Conservation (phyloP, 2,113 vertebrate species). For the Stigmatopora nigra region DNA sequence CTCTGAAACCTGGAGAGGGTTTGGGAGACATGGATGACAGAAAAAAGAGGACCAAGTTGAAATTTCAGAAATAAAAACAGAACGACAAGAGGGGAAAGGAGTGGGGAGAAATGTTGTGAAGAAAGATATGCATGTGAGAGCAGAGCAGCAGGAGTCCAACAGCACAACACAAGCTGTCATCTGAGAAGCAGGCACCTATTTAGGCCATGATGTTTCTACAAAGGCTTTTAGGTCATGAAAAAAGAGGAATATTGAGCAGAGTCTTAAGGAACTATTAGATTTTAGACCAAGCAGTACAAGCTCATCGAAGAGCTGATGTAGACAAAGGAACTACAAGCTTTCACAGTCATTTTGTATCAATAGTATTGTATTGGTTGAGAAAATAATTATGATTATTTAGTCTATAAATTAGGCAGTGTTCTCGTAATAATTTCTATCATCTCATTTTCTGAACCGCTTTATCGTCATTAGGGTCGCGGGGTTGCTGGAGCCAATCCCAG, state of each 20-base stretch:
- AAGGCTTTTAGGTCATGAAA: conserved; percentile 3
- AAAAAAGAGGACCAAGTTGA: neutral
- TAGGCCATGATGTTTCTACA: conserved; percentile 15
- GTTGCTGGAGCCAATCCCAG: too few relatives aligned
- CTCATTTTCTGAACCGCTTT: too few relatives aligned
- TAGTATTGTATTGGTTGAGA: too few relatives aligned
- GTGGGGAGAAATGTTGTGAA: conserved; percentile 14
- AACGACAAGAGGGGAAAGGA: neutral
- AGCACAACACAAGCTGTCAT: conserved; percentile 40
- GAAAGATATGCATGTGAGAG: conserved; percentile 18
- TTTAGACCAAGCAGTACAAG: too few relatives aligned
- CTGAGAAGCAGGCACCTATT: conserved; percentile 25
- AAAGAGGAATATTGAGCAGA: neutral
- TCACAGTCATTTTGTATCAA: too few relatives aligned
- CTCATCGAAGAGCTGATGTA: too few relatives aligned
- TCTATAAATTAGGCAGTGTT: too few relatives aligned
- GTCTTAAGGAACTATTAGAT: neutral
- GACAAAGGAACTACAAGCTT: too few relatives aligned
- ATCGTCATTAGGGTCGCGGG: too few relatives aligned
- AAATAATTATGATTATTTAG: too few relatives aligned
- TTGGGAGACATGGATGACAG: neutral
- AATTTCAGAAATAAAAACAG: neutral
- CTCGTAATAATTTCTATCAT: too few relatives aligned
- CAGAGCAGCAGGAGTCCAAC: conserved; percentile 20
- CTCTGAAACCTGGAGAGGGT: conserved; percentile 82